Percentiles rank a stretch among this genome's conserved stretches.
phyloP scores from a whole-genome alignment of 2,888 invertebrate genomes.

The Tenodera sinensis region DNA sequence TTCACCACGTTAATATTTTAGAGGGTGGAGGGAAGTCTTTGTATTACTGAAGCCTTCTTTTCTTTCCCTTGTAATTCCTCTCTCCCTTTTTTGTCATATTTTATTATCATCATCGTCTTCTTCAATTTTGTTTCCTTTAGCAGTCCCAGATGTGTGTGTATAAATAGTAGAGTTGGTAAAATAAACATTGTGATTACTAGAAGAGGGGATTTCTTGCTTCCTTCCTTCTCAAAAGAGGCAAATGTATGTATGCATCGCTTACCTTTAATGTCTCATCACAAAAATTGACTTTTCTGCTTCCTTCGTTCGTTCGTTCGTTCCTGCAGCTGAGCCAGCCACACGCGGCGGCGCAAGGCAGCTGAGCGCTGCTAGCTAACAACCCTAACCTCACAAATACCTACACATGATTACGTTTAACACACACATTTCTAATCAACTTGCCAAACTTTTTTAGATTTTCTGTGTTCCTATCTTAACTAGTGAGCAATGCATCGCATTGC shows the following conservation, averaged over 20 bases:
- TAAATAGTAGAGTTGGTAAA: not conserved
- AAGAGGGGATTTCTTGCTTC: conserved; percentile 19
- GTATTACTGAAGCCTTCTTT: not conserved
- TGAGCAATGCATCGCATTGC: too few relatives aligned
- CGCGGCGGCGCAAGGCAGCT: too few relatives aligned
- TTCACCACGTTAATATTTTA: not conserved
- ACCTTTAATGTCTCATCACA: not conserved
- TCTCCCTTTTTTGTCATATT: not conserved
- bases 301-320: too few relatives aligned
- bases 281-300: not conserved
- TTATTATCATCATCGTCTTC: not conserved
- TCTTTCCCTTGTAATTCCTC: not conserved
- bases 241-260: conserved; percentile 29
- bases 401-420: too few relatives aligned
- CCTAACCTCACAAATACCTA: too few relatives aligned
- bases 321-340: not conserved
- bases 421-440: too few relatives aligned
- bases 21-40: not conserved
- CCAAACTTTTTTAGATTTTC: too few relatives aligned
- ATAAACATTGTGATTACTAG: not conserved
- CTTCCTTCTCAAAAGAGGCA: conserved; percentile 28
- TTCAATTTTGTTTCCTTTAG: not conserved
- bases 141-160: not conserved
- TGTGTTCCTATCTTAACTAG: too few relatives aligned
- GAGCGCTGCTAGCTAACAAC: too few relatives aligned